A percentile compares a stretch with the other conserved stretches of the same genome.
Evolutionary conservation across 2,113 vertebrate genomes (phyloP).

Genomic region (Enhydra lutris): DNA sequence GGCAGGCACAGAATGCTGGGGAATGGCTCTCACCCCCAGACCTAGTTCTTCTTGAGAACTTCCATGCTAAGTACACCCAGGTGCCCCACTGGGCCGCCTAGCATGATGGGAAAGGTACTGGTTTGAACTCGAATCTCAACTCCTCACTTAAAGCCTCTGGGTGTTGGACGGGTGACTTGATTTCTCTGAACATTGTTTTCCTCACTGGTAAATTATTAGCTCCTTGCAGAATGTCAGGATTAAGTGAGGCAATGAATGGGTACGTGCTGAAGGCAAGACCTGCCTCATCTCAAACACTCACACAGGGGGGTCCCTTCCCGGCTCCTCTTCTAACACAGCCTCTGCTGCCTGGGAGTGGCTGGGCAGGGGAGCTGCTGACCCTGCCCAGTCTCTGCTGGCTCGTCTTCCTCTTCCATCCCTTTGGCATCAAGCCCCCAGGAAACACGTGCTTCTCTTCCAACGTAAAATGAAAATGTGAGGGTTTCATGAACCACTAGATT

Average conservation of each 20-base stretch:
- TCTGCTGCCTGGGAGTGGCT: not conserved
- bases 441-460: not conserved
- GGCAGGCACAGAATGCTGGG: not conserved
- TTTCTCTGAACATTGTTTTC: not conserved
- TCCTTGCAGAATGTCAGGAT: not conserved
- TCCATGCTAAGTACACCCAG: rapidly evolving
- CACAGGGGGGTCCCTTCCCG: rapidly evolving
- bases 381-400: not conserved
- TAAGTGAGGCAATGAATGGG: not conserved
- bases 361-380: not conserved
- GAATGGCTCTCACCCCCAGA: not conserved
- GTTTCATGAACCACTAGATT: not conserved
- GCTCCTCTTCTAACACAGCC: not conserved
- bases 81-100: not conserved
- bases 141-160: not conserved
- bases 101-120: not conserved
- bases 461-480: not conserved
- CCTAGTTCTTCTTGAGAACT: not conserved
- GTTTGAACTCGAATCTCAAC: not conserved
- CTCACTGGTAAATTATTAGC: not conserved
- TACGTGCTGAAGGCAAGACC: not conserved
- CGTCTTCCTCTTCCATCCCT: not conserved
- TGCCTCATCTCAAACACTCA: not conserved
- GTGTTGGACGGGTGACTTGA: not conserved
- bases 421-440: not conserved